These are phyloP conservation scores for Uria lomvia DNA, from an alignment of 2,113 vertebrate species.

Conservation along the genomic window DNA sequence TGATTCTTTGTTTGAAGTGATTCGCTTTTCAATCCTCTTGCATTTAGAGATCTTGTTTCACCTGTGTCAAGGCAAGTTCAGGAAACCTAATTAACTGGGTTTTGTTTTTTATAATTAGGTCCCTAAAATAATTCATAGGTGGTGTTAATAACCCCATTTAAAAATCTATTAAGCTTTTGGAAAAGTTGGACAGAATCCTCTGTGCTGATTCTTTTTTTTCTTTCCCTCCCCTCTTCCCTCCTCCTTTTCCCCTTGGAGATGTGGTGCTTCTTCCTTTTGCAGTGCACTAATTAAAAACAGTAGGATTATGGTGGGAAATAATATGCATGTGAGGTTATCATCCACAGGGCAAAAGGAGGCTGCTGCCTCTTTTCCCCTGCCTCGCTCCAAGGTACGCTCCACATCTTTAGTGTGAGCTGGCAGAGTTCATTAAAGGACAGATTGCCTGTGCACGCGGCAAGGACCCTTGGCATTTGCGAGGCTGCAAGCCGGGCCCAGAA, in stretches of 20 bases:
- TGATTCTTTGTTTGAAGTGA: constrained; percentile 44
- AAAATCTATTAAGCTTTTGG: constrained; percentile 93
- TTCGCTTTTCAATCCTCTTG: constrained; percentile 37
- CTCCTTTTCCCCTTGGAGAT: constrained; percentile 67
- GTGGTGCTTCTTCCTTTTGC: constrained; percentile 34
- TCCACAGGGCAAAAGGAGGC: constrained; percentile 38
- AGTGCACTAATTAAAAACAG: constrained; percentile 65
- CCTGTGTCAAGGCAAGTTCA: constrained; percentile 72
- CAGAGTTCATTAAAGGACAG: constrained; percentile 28
- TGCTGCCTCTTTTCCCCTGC: neutral
- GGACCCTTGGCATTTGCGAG: constrained; percentile 1
- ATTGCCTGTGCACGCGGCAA: neutral
- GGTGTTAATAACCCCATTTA: constrained; percentile 98
- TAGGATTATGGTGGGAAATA: constrained; percentile 52
- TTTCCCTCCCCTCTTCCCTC: neutral
- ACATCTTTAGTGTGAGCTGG: neutral
- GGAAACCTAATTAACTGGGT: constrained; percentile 93
- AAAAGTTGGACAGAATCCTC: constrained; percentile 82
- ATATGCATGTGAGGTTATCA: constrained; percentile 64
- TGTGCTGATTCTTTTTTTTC: constrained; percentile 10
- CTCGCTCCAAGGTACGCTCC: neutral
- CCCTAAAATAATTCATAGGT: constrained; percentile 97
- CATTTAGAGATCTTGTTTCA: constrained; percentile 73
- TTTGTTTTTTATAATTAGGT: constrained; percentile 94
- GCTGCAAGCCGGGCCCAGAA: neutral